Evolutionary conservation across 2,113 vertebrate species (phyloP).

Genomic region (Athene noctua): DNA sequence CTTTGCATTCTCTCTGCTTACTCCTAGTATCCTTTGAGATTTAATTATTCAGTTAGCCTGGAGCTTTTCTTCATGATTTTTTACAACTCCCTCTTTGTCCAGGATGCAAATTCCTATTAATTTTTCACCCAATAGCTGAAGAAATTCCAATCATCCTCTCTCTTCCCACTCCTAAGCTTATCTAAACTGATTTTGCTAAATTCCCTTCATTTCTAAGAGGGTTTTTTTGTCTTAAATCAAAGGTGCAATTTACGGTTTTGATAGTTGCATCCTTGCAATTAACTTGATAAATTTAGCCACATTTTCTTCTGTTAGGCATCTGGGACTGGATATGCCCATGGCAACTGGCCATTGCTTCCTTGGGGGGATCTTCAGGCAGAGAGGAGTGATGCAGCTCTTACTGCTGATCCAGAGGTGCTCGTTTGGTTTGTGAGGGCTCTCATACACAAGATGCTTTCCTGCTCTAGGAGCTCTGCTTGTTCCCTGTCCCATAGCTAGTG

Average conservation of each 20-base stretch:
- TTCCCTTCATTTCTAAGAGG: not conserved
- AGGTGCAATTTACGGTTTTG: not conserved
- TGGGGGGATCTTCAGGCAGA: not conserved
- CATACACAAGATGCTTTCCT: not conserved
- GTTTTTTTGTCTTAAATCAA: not conserved
- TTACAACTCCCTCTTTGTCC: not conserved
- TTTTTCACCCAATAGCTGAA: not conserved
- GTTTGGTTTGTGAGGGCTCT: not conserved
- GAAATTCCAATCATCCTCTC: not conserved
- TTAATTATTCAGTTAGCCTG: not conserved
- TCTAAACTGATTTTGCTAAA: not conserved
- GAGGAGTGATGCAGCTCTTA: not conserved
- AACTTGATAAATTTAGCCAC: not conserved
- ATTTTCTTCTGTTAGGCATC: not conserved
- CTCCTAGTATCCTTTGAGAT: not conserved
- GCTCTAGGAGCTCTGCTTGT: not conserved
- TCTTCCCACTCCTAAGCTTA: not conserved
- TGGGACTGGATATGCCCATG: not conserved
- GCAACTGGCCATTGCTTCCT: not conserved
- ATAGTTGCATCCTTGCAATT: not conserved
- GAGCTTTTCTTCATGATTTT: not conserved
- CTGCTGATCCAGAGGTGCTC: not conserved
- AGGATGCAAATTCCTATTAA: not conserved
- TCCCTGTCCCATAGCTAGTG: not conserved
- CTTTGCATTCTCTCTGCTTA: not conserved